A percentile compares a stretch with the other conserved stretches of the same genome.
These are phyloP conservation scores for Malurus splendens DNA, from an alignment of 2,797 vertebrate species.

Conservation along the genomic window DNA sequence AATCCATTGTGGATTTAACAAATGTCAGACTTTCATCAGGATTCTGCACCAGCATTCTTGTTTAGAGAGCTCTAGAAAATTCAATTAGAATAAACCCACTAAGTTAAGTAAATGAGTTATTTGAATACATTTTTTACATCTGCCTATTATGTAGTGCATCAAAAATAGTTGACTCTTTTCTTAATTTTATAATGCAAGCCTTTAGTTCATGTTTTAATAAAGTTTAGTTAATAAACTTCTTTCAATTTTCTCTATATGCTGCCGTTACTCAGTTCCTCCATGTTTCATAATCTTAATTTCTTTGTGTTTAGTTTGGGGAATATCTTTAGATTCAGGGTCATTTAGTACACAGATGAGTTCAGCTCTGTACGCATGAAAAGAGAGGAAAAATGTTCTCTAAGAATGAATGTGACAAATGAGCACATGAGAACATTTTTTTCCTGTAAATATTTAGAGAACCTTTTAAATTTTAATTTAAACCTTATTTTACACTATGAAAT, in stretches of 20 bases:
- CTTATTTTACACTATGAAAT: background rate
- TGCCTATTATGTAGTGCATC: background rate
- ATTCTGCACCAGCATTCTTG: constrained; percentile 35
- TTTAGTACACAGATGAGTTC: background rate
- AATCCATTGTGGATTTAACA: constrained; percentile 54
- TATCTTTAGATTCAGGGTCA: background rate
- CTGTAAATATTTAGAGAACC: background rate
- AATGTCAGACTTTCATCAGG: constrained; percentile 38
- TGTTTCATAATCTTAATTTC: background rate
- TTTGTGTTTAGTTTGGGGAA: background rate
- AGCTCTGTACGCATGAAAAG: background rate
- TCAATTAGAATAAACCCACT: constrained; percentile 9
- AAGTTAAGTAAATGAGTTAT: constrained; percentile 8
- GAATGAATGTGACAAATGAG: background rate
- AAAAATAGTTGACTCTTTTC: background rate
- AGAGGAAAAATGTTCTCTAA: background rate
- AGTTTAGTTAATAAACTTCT: background rate
- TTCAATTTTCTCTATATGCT: background rate
- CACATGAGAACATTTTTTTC: background rate
- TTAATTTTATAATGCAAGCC: background rate
- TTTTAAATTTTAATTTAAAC: constrained; percentile 1
- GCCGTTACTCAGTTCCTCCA: background rate
- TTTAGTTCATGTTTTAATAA: background rate
- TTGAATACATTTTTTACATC: background rate
- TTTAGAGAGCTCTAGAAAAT: constrained; percentile 15